Conservation (phyloP, 2,888 invertebrate genomes). For the Autographa pulchrina region DNA sequence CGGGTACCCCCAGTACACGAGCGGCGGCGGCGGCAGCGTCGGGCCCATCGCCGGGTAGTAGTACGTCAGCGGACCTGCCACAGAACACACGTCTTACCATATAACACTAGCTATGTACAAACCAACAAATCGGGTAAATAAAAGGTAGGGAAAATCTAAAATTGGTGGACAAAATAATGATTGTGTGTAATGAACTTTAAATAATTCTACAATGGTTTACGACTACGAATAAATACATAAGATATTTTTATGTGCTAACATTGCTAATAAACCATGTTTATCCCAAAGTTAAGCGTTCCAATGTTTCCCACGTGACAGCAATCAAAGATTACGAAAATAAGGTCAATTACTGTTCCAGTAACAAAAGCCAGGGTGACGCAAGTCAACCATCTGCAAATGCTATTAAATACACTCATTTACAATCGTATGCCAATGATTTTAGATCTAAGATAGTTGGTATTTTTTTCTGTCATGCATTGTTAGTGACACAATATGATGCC, state of each 20-base stretch:
- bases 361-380: conserved; percentile 47
- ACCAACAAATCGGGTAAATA: background rate
- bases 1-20: conserved; percentile 98
- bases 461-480: conserved; percentile 54
- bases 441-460: conserved; percentile 14
- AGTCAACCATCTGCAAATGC: conserved; percentile 50
- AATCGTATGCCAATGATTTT: conserved; percentile 24
- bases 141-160: background rate
- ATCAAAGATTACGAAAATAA: conserved; percentile 14
- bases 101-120: background rate
- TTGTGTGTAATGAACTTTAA: background rate
- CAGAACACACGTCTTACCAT: conserved; percentile 27
- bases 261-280: conserved; percentile 11
- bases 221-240: background rate
- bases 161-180: background rate
- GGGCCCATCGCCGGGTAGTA: conserved; percentile 89
- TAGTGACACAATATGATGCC: conserved; percentile 57
- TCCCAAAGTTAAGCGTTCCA: conserved; percentile 10
- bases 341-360: conserved; percentile 31
- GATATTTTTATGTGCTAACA: conserved; percentile 8
- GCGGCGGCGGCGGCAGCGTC: conserved; percentile 90
- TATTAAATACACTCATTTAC: conserved; percentile 36
- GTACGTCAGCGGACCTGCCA: conserved; percentile 87
- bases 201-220: background rate
- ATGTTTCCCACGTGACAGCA: conserved; percentile 15